These are phyloP conservation scores for Gambelia wislizenii DNA, from an alignment of 2,797 vertebrate species.

Conservation along the genomic window DNA sequence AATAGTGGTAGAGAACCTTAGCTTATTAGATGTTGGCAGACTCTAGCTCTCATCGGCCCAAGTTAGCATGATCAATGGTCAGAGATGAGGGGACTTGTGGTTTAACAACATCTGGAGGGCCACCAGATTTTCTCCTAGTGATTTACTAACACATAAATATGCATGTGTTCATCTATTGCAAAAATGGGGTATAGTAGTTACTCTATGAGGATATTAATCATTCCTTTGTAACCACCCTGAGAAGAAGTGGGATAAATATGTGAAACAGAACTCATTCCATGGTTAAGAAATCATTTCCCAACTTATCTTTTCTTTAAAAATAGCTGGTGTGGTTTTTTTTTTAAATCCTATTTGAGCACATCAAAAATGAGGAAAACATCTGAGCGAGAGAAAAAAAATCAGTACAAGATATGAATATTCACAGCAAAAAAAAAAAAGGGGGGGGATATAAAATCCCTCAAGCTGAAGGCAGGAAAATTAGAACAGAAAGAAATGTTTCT, in stretches of 20 bases:
- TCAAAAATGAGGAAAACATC: neutral
- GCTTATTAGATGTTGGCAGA: neutral
- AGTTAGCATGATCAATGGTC: neutral
- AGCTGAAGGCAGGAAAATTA: neutral
- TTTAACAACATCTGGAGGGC: neutral
- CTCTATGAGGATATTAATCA: neutral
- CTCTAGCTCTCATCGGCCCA: neutral
- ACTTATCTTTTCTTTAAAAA: neutral
- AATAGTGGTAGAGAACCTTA: neutral
- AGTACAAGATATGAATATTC: conserved; percentile 5
- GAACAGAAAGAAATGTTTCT: neutral
- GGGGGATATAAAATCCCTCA: neutral
- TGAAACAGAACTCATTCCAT: neutral
- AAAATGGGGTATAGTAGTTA: neutral
- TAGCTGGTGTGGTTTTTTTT: neutral
- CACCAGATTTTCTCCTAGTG: too few relatives aligned
- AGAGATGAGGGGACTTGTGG: neutral
- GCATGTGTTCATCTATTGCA: neutral
- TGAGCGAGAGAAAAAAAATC: neutral
- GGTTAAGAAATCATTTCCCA: neutral
- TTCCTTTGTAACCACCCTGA: neutral
- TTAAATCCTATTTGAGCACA: neutral
- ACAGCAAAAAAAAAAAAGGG: too few relatives aligned
- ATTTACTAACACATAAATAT: neutral
- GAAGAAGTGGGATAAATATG: neutral